Conservation (phyloP, 2,888 invertebrate genomes). For the Noctua pronuba region DNA sequence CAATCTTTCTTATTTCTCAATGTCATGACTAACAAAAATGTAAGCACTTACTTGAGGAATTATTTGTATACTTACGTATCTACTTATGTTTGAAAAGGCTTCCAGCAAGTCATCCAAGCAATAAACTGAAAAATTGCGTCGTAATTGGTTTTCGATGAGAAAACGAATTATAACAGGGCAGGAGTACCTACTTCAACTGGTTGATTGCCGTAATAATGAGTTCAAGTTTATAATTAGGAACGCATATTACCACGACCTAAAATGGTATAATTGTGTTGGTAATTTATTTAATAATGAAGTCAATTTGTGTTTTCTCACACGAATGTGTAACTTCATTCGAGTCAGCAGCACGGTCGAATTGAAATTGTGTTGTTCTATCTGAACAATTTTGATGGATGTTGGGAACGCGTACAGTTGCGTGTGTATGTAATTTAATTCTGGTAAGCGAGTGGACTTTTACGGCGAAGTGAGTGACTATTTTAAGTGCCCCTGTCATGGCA, state of each 20-base stretch:
- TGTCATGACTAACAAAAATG: slow-evolving; percentile 51
- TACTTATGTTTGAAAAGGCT: slow-evolving; percentile 54
- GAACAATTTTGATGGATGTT: slow-evolving; percentile 53
- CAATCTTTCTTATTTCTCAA: slow-evolving; percentile 60
- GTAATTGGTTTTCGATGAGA: slow-evolving; percentile 77
- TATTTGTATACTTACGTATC: slow-evolving; percentile 19
- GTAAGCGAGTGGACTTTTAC: slow-evolving; percentile 75
- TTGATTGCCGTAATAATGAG: slow-evolving; percentile 60
- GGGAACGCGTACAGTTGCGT: slow-evolving; percentile 53
- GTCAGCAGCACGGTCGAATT: slow-evolving; percentile 30
- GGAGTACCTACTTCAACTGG: slow-evolving; percentile 35
- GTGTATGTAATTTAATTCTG: slow-evolving; percentile 70
- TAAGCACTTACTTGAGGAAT: slow-evolving; percentile 30
- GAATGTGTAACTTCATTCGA: slow-evolving; percentile 38
- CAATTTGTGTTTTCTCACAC: slow-evolving; percentile 44
- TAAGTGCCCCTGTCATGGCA: slow-evolving; percentile 71
- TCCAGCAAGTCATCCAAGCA: slow-evolving; percentile 78
- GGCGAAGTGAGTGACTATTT: slow-evolving; percentile 76
- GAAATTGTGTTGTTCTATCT: slow-evolving; percentile 36
- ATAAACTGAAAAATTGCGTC: slow-evolving; percentile 75
- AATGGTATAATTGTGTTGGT: slow-evolving; percentile 33
- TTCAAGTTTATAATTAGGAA: slow-evolving; percentile 59
- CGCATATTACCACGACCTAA: slow-evolving; percentile 41
- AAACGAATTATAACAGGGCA: slow-evolving; percentile 60
- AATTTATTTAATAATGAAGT: slow-evolving; percentile 33